These are phyloP conservation scores for Cheirogaleus major DNA, from an alignment of 2,797 vertebrate genomes.

Conservation along the genomic window DNA sequence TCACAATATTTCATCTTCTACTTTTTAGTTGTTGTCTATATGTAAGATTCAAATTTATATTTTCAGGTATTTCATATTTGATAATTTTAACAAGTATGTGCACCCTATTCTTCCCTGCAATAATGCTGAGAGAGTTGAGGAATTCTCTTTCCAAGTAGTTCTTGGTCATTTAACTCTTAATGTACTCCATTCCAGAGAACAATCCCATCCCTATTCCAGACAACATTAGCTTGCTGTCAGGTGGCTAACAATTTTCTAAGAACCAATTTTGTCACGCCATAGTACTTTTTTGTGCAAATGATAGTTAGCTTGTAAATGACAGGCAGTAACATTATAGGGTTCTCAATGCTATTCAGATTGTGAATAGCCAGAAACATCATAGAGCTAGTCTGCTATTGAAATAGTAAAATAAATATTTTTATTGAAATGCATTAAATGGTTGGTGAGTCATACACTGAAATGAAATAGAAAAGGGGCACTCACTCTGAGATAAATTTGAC, in stretches of 20 bases:
- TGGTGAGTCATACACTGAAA: constrained; percentile 34
- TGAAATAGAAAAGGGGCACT: constrained; percentile 62
- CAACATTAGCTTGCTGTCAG: constrained; percentile 52
- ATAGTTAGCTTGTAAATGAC: constrained; percentile 66
- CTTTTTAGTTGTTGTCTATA: neutral
- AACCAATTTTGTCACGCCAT: constrained; percentile 53
- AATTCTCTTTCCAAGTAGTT: constrained; percentile 55
- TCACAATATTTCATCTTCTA: neutral
- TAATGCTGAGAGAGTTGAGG: neutral
- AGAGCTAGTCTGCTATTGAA: constrained; percentile 7
- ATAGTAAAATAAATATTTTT: constrained; percentile 77
- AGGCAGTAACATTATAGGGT: constrained; percentile 48
- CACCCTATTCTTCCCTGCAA: neutral
- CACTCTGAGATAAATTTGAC: constrained; percentile 61
- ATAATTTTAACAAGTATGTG: neutral
- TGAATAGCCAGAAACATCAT: constrained; percentile 47
- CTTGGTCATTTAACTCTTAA: constrained; percentile 75
- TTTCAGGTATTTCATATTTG: neutral
- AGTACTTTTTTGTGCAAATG: constrained; percentile 51
- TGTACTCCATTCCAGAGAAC: constrained; percentile 43
- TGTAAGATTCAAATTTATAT: constrained; percentile 27
- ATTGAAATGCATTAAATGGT: constrained; percentile 63
- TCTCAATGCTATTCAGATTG: constrained; percentile 58
- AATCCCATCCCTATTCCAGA: constrained; percentile 37
- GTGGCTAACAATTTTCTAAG: constrained; percentile 59